Evolutionary conservation across 2,888 invertebrate genomes (phyloP).

Genomic region (Meandrusa payeni): DNA sequence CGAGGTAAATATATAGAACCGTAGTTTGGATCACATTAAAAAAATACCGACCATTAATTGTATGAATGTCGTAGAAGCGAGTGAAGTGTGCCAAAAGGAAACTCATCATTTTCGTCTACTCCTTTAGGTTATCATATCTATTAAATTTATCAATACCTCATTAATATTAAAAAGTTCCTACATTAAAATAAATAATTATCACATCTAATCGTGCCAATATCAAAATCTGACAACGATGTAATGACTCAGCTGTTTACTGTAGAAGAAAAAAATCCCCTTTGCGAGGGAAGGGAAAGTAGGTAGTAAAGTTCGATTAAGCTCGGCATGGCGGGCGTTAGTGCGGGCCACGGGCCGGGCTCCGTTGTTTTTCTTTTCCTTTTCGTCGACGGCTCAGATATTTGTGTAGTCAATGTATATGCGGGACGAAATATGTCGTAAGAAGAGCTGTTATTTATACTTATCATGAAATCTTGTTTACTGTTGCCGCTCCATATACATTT

Average conservation of each 20-base stretch:
- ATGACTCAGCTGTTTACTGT: slow-evolving; percentile 25
- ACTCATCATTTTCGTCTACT: no score
- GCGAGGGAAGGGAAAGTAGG: slow-evolving; percentile 24
- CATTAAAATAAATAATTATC: no score
- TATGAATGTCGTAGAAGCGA: no score
- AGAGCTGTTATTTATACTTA: slow-evolving; percentile 21
- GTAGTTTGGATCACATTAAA: no score
- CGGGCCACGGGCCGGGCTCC: slow-evolving; percentile 18
- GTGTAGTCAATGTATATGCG: slow-evolving; percentile 20
- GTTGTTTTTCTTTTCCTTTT: slow-evolving; percentile 22
- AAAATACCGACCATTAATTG: no score
- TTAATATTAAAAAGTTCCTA: no score
- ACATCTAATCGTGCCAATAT: slow-evolving; percentile 12
- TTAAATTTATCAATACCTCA: no score
- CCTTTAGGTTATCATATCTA: no score
- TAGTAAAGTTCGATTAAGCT: slow-evolving; percentile 24
- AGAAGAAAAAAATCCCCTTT: slow-evolving; percentile 22
- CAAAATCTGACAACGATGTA: slow-evolving; percentile 25
- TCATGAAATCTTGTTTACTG: slow-evolving; percentile 20
- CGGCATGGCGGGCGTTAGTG: slow-evolving; percentile 20
- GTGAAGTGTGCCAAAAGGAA: no score
- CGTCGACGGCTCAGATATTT: slow-evolving; percentile 21
- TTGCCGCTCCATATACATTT: slow-evolving; percentile 3
- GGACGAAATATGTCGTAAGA: slow-evolving; percentile 15
- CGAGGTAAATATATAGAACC: no score